phyloP scores from a whole-genome alignment of 2,888 invertebrate species.

The Hirtodrosophila confusa region DNA sequence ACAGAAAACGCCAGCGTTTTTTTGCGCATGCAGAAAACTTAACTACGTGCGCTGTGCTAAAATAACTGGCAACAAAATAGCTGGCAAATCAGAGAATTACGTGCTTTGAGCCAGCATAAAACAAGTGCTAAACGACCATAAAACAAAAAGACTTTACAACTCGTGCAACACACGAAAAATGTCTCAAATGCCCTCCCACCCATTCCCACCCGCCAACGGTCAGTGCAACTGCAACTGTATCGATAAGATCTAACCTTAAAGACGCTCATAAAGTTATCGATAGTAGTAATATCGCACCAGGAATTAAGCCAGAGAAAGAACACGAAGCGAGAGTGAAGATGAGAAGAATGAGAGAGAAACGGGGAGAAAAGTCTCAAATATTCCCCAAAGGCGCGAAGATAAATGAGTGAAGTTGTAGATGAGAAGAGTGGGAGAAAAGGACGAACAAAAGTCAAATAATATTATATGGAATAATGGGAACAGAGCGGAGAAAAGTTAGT shows the following conservation, averaged over 20 bases:
- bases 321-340: no score
- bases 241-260: constrained; percentile 2
- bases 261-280: neutral
- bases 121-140: constrained; percentile 55
- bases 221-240: constrained; percentile 12
- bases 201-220: neutral
- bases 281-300: neutral
- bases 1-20: constrained; percentile 43
- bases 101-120: constrained; percentile 32
- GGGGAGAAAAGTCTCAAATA: no score
- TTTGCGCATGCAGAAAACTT: constrained; percentile 13
- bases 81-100: constrained; percentile 45
- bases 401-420: no score
- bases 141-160: constrained; percentile 18
- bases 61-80: constrained; percentile 26
- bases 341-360: no score
- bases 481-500: no score
- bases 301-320: no score
- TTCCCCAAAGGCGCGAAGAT: no score
- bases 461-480: no score
- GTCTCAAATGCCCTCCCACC: constrained; percentile 2
- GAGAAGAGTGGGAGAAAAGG: no score
- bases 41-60: constrained; percentile 41
- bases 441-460: no score
- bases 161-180: constrained; percentile 40